Evolutionary conservation across 2,888 invertebrate genomes (phyloP), one percentile per base, ranked within the genome.

Genomic region (Frankliniella fusca): DNA sequence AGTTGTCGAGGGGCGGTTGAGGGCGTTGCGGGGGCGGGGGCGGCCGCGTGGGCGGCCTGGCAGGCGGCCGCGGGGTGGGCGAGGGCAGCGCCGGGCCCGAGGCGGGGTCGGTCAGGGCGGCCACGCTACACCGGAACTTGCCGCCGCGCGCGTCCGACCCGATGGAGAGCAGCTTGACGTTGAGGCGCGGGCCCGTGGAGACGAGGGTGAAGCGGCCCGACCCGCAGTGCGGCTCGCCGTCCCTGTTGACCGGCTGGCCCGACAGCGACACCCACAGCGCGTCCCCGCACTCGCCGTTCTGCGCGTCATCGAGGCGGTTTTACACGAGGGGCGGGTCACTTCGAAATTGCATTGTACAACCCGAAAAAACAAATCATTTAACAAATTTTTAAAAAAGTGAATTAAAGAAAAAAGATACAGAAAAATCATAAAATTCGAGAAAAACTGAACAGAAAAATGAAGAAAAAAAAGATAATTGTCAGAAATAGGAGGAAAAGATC

Each of bases 221-320:
- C 23, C 70, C 70, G 27, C 70, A 76, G 27, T 76, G 70, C 23
- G 70, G 23, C 70, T 76, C 70, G 70, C 70, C 70, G 70, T 76
- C 70, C 23, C 70, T 23, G 27, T 23, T 27, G 23, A 76, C 70
- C 11, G 70, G 70, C 70, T 76, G 23, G 11, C 70, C 70, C 70
- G 70, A 27, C 70, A 76, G 70, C 70, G 70, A 76, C 70, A 76
- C 70, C 70, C 70, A 76, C 70, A 76, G 70, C 70, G 70, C 70
- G 70, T 76, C 70, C 8, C 70, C 70, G 70, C 70, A 76, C 23
- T 76, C 70, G 27, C 70, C 27, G 70, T 76, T 76, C 70, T 76
- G 27, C 11, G 8, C 38, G 38, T 5, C 38, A 38, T 2, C 3
- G 38, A 38, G 38, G 38, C 27, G 23, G 27, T 23, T 76, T 76